These are phyloP conservation scores for Andrena hattorfiana DNA, from an alignment of 2,888 invertebrate genomes.

Conservation along the genomic window DNA sequence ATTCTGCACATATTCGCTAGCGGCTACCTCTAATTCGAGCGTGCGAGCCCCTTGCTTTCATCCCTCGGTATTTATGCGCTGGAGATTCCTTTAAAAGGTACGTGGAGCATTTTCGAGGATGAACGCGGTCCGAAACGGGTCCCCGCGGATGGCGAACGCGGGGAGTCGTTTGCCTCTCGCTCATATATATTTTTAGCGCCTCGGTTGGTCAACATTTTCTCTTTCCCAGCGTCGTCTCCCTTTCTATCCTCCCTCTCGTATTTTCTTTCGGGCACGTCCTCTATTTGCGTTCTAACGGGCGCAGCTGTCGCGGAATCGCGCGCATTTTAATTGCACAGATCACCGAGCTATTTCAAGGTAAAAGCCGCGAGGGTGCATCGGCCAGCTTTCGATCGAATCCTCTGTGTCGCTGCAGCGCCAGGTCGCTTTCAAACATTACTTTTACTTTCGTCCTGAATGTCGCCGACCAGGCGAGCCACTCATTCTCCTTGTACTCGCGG, in stretches of 20 bases:
- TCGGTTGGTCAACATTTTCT: slow-evolving; percentile 78
- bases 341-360: slow-evolving; percentile 74
- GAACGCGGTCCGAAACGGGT: slow-evolving; percentile 63
- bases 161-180: slow-evolving; percentile 75
- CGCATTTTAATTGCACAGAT: slow-evolving; percentile 74
- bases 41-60: slow-evolving; percentile 8
- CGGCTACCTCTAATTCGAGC: slow-evolving; percentile 36
- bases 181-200: slow-evolving; percentile 74
- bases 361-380: slow-evolving; percentile 40
- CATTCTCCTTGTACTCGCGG: no score
- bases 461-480: neutral
- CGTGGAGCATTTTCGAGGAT: slow-evolving; percentile 73
- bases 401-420: slow-evolving; percentile 37
- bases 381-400: slow-evolving; percentile 16
- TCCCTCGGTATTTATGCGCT: slow-evolving; percentile 49
- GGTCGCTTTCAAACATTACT: slow-evolving; percentile 21
- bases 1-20: neutral
- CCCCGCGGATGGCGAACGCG: slow-evolving; percentile 14
- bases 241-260: slow-evolving; percentile 25
- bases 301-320: slow-evolving; percentile 70
- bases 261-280: slow-evolving; percentile 55
- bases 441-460: neutral
- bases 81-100: slow-evolving; percentile 65
- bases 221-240: slow-evolving; percentile 34
- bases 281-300: slow-evolving; percentile 43